These are phyloP conservation scores for Gallinago undulata DNA, from an alignment of 2,113 vertebrate species.

Conservation along the genomic window DNA sequence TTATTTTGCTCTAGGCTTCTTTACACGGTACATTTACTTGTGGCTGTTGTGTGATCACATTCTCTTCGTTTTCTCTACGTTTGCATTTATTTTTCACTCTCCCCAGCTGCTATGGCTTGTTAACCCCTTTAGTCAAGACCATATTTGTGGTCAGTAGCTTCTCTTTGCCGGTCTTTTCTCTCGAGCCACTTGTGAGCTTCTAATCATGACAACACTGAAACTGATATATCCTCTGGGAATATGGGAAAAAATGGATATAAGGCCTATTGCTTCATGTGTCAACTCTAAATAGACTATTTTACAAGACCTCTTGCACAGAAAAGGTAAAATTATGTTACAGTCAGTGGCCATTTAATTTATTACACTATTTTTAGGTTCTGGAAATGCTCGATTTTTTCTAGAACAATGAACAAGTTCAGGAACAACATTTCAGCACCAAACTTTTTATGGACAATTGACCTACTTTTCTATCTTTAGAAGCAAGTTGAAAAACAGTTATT, in stretches of 20 bases:
- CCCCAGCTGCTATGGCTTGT: not conserved
- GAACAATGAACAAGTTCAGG: not conserved
- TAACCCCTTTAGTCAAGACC: not conserved
- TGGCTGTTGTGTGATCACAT: not conserved
- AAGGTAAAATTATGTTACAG: not conserved
- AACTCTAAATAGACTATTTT: not conserved
- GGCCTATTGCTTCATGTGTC: not conserved
- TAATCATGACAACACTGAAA: not conserved
- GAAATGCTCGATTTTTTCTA: not conserved
- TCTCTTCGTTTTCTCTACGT: not conserved
- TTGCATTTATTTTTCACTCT: conserved; percentile 5
- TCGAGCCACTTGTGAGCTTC: not conserved
- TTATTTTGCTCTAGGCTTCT: not conserved
- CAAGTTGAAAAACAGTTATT: not conserved
- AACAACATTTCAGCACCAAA: not conserved
- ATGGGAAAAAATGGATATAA: not conserved
- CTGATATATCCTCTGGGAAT: not conserved
- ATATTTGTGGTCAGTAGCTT: not conserved
- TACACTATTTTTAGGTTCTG: not conserved
- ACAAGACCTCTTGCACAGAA: not conserved
- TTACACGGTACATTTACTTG: conserved; percentile 14
- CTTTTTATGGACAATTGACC: not conserved
- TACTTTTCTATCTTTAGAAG: not conserved
- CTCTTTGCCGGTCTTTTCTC: not conserved
- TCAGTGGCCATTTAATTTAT: not conserved